A percentile compares a stretch with the other conserved stretches of the same genome.
Conservation (phyloP, 2,797 vertebrate species). For the Molossus alvarezi region DNA sequence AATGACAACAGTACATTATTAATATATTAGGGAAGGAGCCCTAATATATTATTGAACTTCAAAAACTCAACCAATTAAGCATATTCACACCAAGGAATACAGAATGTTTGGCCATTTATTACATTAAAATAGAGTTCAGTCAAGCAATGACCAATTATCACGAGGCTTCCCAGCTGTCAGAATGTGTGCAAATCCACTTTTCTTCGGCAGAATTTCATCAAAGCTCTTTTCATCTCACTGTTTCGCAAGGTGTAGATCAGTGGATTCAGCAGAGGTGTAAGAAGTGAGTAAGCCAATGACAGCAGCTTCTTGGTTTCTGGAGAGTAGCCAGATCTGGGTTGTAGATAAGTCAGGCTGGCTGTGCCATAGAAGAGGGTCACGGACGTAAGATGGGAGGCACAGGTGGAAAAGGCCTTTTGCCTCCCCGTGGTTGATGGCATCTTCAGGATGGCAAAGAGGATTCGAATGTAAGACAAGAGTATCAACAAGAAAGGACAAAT, state of each 20-base stretch:
- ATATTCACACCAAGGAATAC: background rate
- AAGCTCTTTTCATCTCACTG: conserved; percentile 77
- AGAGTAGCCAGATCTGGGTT: conserved; percentile 61
- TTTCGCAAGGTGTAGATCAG: conserved; percentile 71
- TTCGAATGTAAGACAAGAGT: conserved; percentile 50
- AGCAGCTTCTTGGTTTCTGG: conserved; percentile 61
- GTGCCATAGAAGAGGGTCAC: conserved; percentile 79
- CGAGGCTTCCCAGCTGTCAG: background rate
- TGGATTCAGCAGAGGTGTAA: conserved; percentile 72
- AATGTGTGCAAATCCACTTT: background rate
- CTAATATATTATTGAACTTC: background rate
- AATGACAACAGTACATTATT: background rate
- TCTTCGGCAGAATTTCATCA: conserved; percentile 60
- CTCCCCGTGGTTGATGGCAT: conserved; percentile 76
- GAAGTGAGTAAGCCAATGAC: conserved; percentile 50
- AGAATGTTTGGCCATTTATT: background rate
- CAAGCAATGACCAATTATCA: background rate
- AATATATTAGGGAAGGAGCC: background rate
- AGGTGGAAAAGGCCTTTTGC: conserved; percentile 87
- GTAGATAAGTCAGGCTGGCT: conserved; percentile 64
- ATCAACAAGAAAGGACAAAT: conserved; percentile 66
- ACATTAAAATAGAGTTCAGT: background rate
- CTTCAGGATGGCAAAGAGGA: conserved; percentile 70
- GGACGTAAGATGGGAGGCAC: conserved; percentile 75
- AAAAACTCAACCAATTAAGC: conserved; percentile 3